These are phyloP conservation scores for Bostrychus sinensis DNA, from an alignment of 2,113 vertebrate species.

Conservation along the genomic window DNA sequence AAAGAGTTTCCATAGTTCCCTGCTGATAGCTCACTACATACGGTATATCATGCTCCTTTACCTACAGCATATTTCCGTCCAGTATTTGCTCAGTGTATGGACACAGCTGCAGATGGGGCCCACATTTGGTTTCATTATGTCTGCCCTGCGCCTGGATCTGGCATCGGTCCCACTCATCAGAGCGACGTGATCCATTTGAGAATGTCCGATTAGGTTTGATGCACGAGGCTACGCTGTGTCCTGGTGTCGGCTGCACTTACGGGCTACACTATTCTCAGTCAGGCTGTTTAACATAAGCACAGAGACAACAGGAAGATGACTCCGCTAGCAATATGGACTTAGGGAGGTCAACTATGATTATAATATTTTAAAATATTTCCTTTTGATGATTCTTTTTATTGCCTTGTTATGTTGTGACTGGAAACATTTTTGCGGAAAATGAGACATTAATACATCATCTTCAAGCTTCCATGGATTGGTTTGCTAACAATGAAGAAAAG, in stretches of 20 bases:
- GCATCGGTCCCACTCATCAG: slow-evolving; percentile 10
- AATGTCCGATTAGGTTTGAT: background rate
- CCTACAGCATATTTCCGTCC: background rate
- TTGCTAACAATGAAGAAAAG: no score
- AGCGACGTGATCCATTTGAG: slow-evolving; percentile 13
- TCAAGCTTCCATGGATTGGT: no score
- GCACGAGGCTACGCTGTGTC: background rate
- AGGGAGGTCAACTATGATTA: no score
- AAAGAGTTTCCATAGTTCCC: no score
- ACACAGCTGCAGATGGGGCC: slow-evolving; percentile 5
- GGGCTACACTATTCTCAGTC: background rate
- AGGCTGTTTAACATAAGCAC: background rate
- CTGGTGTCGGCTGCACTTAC: background rate
- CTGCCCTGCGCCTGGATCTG: slow-evolving; percentile 3
- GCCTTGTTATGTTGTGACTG: no score
- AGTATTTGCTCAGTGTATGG: background rate
- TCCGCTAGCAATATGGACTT: no score
- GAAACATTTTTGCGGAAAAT: no score
- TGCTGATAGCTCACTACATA: background rate
- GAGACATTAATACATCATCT: no score
- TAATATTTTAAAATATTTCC: no score
- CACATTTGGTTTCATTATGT: slow-evolving; percentile 11
- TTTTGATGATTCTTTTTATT: no score
- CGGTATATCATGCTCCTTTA: background rate
- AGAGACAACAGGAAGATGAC: no score